phyloP scores from a whole-genome alignment of 2,113 vertebrate species.

The Lepus americanus region DNA sequence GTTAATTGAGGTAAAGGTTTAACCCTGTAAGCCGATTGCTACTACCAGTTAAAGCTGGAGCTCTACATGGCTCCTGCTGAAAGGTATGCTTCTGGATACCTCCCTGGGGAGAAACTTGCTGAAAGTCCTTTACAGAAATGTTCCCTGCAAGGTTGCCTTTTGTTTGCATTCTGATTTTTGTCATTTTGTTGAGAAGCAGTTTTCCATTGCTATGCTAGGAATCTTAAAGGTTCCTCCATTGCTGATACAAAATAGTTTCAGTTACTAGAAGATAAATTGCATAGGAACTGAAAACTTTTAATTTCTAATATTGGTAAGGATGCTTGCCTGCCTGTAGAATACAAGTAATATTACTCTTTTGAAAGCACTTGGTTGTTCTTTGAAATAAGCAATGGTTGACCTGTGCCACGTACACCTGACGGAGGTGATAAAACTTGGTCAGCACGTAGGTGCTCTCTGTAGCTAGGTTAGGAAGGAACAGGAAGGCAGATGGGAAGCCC shows the following conservation, averaged over 20 bases:
- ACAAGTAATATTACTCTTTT: background rate
- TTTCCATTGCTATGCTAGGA: background rate
- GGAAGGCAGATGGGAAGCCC: background rate
- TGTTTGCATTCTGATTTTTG: background rate
- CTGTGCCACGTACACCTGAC: background rate
- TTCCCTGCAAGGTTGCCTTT: background rate
- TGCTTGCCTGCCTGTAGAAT: background rate
- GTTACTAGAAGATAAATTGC: constrained; percentile 14
- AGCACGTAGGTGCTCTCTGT: background rate
- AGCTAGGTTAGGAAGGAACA: background rate
- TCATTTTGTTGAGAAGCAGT: constrained; percentile 57
- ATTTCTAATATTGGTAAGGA: constrained; percentile 1
- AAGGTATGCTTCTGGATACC: background rate
- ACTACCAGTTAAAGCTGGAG: background rate
- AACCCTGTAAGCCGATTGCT: background rate
- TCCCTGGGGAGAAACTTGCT: background rate
- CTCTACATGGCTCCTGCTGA: background rate
- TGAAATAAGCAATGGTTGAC: background rate
- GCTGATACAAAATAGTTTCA: background rate
- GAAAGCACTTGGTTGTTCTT: background rate
- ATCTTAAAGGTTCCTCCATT: background rate
- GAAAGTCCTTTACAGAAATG: background rate
- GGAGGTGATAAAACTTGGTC: background rate
- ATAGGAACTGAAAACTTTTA: background rate
- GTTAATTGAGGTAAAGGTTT: background rate